Percentiles rank a stretch among this genome's conserved stretches.
Evolutionary conservation across 2,113 vertebrate genomes (phyloP).

Genomic region (Trogon surrucura): DNA sequence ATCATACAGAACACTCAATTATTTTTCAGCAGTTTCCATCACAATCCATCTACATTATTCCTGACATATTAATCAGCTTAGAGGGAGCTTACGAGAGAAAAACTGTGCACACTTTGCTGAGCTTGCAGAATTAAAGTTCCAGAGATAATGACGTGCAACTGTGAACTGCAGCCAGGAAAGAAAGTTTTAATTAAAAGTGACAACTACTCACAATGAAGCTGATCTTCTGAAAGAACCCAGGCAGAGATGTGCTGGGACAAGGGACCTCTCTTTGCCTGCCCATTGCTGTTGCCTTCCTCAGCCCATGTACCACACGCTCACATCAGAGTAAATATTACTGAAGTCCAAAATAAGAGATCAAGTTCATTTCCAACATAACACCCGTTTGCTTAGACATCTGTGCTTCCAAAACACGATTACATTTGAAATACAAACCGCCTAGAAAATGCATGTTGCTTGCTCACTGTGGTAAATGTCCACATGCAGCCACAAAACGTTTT

Average conservation of each 20-base stretch:
- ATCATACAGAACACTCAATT: not conserved
- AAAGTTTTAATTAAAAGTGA: not conserved
- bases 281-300: not conserved
- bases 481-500: not conserved
- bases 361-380: not conserved
- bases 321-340: accelerated
- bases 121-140: not conserved
- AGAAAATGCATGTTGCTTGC: accelerated
- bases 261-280: not conserved
- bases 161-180: not conserved
- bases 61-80: not conserved
- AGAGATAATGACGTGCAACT: not conserved
- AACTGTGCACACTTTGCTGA: accelerated
- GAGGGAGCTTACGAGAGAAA: not conserved
- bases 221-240: not conserved
- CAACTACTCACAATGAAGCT: not conserved
- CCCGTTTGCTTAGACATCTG: not conserved
- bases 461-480: not conserved
- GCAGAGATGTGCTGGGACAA: not conserved
- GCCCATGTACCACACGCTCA: accelerated
- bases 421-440: not conserved
- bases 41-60: not conserved
- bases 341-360: not conserved
- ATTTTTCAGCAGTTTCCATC: not conserved
- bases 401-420: not conserved